These are phyloP conservation scores for Coracias cyanogaster DNA, from an alignment of 2,797 vertebrate genomes.

Conservation along the genomic window DNA sequence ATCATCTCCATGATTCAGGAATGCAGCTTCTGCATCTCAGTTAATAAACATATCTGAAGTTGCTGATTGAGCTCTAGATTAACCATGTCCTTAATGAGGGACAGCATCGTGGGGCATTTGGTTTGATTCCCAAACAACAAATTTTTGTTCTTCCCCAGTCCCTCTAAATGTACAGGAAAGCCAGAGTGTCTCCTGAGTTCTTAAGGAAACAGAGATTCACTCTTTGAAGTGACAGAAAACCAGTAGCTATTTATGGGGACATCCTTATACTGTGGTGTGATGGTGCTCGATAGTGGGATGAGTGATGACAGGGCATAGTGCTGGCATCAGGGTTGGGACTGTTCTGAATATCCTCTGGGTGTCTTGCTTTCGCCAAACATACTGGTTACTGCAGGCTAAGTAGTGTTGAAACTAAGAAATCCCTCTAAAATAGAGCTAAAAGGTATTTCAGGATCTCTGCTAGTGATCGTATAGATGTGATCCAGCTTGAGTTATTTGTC, in stretches of 20 bases:
- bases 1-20: not conserved
- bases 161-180: not conserved
- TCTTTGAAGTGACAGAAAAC: not conserved
- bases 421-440: not conserved
- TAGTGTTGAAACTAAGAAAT: not conserved
- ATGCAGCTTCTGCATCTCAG: fast-evolving
- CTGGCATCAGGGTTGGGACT: not conserved
- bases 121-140: not conserved
- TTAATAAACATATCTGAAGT: not conserved
- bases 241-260: conserved; percentile 12
- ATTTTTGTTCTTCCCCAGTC: not conserved
- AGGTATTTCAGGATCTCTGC: not conserved
- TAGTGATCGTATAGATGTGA: not conserved
- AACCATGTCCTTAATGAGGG: not conserved
- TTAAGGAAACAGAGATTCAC: not conserved
- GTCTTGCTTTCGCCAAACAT: not conserved
- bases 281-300: not conserved
- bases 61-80: not conserved
- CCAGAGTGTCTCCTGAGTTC: not conserved
- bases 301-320: conserved; percentile 20
- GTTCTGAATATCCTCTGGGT: not conserved
- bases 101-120: fast-evolving
- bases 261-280: not conserved
- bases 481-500: not conserved
- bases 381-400: not conserved